Base-by-base conservation (phyloP, 1,140 invertebrate species). In the Nasonia vitripennis region DNA sequence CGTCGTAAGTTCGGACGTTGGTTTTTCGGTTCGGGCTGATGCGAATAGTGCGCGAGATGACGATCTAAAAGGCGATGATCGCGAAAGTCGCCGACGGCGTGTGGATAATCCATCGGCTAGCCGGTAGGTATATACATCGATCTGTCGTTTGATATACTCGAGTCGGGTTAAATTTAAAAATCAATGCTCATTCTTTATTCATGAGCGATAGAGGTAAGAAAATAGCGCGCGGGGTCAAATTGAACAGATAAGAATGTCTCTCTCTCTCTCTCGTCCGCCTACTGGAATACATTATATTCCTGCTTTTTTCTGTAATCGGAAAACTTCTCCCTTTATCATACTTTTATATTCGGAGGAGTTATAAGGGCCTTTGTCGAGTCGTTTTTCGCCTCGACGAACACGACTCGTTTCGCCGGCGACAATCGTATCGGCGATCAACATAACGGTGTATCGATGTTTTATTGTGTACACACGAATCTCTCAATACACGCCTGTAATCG, bases 101-200 rank as follows among this genome's bases (percentile, higher is more conserved):
- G 34, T 37, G 5, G 0, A 37, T 4, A 37, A 45, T 27, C 27
- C 27, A 27, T 1, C 41, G 41, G 41, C 6, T 45, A 0, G 41
- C 41, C 41, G 9, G 41, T 45, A 27, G 27, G 27, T 27, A 27
- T 27, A 27, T 27, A 27, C 27, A 45, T 45, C 41, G 41, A 45
- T 45, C 41, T 45, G 41, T 9, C 41, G 4, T 45, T 45, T 45
- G 41, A 45, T 45, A 45, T 7, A 9, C 41, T 9, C 14, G 41
- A 78, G 77, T 17, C 14, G 41, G 62, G 77, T 17, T 62, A n/a
- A 62, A 62, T 62, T 62, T 62, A 62, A 62, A 62, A 62, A 62
- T 62, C 55, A 62, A 62, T 62, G 55, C 17, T 62, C 55, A 62
- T 62, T 62, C 55, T n/a, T 62, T 62, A 62, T 62, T 62, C 55